Evolutionary conservation across 2,113 vertebrate species (phyloP).

Genomic region (Oceanodroma tethys): DNA sequence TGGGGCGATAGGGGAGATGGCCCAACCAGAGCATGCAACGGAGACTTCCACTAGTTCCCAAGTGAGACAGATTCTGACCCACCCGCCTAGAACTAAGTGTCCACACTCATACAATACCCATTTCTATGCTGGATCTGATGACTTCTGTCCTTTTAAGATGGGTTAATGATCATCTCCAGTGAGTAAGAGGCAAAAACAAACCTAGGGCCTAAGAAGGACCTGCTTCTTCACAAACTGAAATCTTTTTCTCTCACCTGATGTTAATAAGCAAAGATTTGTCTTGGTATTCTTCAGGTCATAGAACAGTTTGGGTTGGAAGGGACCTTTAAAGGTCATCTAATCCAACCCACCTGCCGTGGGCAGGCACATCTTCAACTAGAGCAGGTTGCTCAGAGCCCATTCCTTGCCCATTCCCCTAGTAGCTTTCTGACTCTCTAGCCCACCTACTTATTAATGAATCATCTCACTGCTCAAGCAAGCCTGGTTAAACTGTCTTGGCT

Average conservation of each 20-base stretch:
- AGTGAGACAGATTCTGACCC: background rate
- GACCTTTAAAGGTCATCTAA: too few species aligned
- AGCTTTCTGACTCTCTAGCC: background rate
- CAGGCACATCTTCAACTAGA: too few species aligned
- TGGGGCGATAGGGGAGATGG: fast-evolving
- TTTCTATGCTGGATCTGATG: background rate
- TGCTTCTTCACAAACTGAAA: background rate
- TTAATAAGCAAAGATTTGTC: background rate
- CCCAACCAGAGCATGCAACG: background rate
- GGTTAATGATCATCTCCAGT: background rate
- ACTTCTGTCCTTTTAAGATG: background rate
- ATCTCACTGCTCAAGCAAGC: background rate
- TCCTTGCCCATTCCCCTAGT: background rate
- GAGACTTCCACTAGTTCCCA: background rate
- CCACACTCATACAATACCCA: background rate
- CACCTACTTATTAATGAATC: background rate
- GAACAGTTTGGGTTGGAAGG: too few species aligned
- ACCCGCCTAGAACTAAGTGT: background rate
- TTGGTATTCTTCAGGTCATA: background rate
- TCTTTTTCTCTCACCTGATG: background rate
- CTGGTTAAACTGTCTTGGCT: background rate
- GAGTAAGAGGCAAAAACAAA: background rate
- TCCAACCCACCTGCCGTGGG: too few species aligned
- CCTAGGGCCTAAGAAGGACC: background rate
- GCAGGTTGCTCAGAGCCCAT: too few species aligned